A percentile compares a stretch with the other conserved stretches of the same genome.
Evolutionary conservation across 1,140 invertebrate species (phyloP).

Genomic region (Portunus trituberculatus): DNA sequence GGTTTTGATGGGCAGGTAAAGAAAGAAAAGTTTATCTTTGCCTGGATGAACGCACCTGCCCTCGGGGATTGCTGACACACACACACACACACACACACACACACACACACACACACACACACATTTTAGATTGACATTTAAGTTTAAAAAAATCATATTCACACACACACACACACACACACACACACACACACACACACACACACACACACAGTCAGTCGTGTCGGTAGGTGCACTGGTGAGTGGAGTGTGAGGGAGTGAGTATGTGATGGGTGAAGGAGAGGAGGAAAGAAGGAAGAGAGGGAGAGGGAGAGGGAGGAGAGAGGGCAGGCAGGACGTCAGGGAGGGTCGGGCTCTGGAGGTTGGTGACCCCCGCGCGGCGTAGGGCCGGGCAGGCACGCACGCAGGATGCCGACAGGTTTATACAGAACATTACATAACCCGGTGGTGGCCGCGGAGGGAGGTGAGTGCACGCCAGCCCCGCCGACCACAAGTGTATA

Average conservation of each 20-base stretch:
- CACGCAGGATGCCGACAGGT: not conserved
- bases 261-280: too few relatives aligned
- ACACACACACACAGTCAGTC: not conserved
- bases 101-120: slow-evolving; percentile 26
- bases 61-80: not conserved
- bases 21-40: too few relatives aligned
- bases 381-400: not conserved
- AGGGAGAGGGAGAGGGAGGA: too few relatives aligned
- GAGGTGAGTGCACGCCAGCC: not conserved
- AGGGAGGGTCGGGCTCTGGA: not conserved
- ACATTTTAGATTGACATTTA: not conserved
- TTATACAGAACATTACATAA: not conserved
- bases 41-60: not conserved
- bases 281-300: too few relatives aligned
- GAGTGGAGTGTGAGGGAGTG: too few relatives aligned
- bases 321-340: too few relatives aligned
- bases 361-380: not conserved
- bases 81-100: slow-evolving; percentile 51
- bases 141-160: not conserved
- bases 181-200: slow-evolving; percentile 53
- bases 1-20: too few relatives aligned
- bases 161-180: slow-evolving; percentile 51
- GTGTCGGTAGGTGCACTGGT: too few relatives aligned
- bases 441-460: not conserved
- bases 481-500: not conserved